Percentiles rank a stretch among this genome's conserved stretches.
phyloP scores from a whole-genome alignment of 2,797 vertebrate genomes.

The Argyrosomus regius region DNA sequence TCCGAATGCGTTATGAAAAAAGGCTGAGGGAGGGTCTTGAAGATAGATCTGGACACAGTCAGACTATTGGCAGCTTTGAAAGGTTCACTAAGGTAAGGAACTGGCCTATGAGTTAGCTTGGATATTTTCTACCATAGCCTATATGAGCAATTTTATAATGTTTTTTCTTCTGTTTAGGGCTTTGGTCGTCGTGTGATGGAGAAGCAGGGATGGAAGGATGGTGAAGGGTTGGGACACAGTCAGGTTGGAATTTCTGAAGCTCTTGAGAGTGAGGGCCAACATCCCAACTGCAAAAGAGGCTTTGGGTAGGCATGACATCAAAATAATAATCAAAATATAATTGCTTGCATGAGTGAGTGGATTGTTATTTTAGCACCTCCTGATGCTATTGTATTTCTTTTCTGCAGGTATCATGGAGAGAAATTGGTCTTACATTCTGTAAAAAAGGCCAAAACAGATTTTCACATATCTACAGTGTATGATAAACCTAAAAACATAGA shows the following conservation, averaged over 20 bases:
- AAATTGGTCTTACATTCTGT: constrained; percentile 86
- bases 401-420: constrained; percentile 93
- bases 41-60: constrained; percentile 72
- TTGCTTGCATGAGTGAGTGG: not conserved
- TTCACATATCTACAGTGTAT: constrained; percentile 92
- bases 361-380: not conserved
- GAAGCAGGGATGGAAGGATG: constrained; percentile 95
- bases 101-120: not conserved
- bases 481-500: constrained; percentile 91
- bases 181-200: constrained; percentile 95
- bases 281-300: constrained; percentile 94
- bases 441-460: constrained; percentile 86
- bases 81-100: constrained; percentile 91
- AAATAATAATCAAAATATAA: not conserved
- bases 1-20: constrained; percentile 91
- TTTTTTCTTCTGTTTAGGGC: constrained; percentile 82
- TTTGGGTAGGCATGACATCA: constrained; percentile 89
- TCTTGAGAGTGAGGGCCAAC: constrained; percentile 92
- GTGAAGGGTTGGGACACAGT: constrained; percentile 91
- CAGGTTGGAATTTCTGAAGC: constrained; percentile 91
- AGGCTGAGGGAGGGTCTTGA: constrained; percentile 89
- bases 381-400: constrained; percentile 17
- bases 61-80: constrained; percentile 93
- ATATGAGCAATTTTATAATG: not conserved
- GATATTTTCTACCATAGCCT: not conserved